phyloP scores from a whole-genome alignment of 1,140 invertebrate species.

The Heliconius hermathena region DNA sequence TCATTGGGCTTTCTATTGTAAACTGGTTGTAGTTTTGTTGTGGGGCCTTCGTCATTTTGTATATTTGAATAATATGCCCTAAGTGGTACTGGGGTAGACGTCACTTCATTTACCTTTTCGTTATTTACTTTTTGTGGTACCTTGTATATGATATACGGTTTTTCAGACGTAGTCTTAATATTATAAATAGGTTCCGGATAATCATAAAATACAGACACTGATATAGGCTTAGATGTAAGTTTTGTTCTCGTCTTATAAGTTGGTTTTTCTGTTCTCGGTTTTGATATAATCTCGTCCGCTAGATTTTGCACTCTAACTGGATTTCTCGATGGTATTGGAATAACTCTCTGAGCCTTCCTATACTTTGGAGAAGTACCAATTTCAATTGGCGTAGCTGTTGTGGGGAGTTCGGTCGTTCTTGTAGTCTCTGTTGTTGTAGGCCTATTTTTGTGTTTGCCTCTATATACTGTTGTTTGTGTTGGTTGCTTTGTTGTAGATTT shows the following conservation, averaged over 20 bases:
- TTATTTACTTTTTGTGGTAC: slow-evolving; percentile 68
- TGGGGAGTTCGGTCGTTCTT: slow-evolving; percentile 73
- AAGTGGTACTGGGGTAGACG: slow-evolving; percentile 83
- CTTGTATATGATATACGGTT: slow-evolving; percentile 79
- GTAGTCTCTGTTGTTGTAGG: slow-evolving; percentile 66
- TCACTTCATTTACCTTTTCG: slow-evolving; percentile 64
- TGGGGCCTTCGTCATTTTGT: slow-evolving; percentile 79
- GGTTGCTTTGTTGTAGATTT: slow-evolving; percentile 70
- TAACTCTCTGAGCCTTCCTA: slow-evolving; percentile 62
- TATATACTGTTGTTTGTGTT: slow-evolving; percentile 57
- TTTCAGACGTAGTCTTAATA: slow-evolving; percentile 70
- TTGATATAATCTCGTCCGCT: slow-evolving; percentile 61
- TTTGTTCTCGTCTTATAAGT: slow-evolving; percentile 73
- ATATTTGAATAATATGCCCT: slow-evolving; percentile 83
- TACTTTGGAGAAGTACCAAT: slow-evolving; percentile 61
- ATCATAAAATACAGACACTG: slow-evolving; percentile 74
- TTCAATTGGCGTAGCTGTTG: slow-evolving; percentile 67
- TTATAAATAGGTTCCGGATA: slow-evolving; percentile 69
- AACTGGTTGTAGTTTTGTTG: slow-evolving; percentile 79
- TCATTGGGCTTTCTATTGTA: slow-evolving; percentile 75
- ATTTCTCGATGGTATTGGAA: slow-evolving; percentile 57
- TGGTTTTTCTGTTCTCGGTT: slow-evolving; percentile 73
- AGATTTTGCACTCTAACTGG: slow-evolving; percentile 66
- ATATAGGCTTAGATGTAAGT: slow-evolving; percentile 76
- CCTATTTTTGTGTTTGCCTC: slow-evolving; percentile 76